Evolutionary conservation across 2,797 vertebrate genomes (phyloP), one percentile per base, ranked within the genome.

Genomic region (Syngnathus acus): DNA sequence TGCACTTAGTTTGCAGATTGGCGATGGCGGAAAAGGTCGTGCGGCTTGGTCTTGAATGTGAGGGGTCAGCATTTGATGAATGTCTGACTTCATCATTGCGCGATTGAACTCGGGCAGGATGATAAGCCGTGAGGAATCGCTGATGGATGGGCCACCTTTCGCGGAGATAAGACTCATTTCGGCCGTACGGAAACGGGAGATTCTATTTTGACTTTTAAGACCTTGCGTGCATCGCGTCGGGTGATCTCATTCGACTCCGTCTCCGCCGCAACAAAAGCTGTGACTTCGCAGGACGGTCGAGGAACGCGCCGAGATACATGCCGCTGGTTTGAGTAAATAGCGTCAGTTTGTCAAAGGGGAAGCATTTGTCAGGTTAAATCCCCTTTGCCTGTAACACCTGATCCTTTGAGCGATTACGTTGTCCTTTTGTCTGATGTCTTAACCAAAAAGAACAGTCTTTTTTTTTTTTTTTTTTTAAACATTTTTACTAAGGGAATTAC

Each of bases 31-130:
- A 66, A 86, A 82, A 86, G 78, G 81, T 73, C 73, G 67, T 63
- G 70, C 48, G 71, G 79, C 72, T 83, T 73, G 39, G 65, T 75
- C 59, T 72, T 81, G 80, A 84, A 84, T 86, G 84, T 75, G 78
- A 86, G 64, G 66, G 82, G 89, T 89, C 88, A 84, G 79, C 48
- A 42, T 84, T 85, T 92, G 90, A 91, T 90, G 80, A 89, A 92
- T 90, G 82, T 64, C 74, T 73, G 80, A 88, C 86, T 88, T 90
- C 85, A 88, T 90, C 85, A 84, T 68, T 68, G 76, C 66, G 62
- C 53, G 59, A 81, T 80, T 74, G 54, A 62, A 80, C 75, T 84
- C 65, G 70, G 78, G 75, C 78, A 82, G 77, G 70, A 82, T 84
- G 87, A 91, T 90, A 88, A 86, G 87, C 85, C 68, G 71, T 17